These are phyloP conservation scores for Drosophila fungiperda DNA, from an alignment of 2,888 invertebrate species.

Conservation along the genomic window DNA sequence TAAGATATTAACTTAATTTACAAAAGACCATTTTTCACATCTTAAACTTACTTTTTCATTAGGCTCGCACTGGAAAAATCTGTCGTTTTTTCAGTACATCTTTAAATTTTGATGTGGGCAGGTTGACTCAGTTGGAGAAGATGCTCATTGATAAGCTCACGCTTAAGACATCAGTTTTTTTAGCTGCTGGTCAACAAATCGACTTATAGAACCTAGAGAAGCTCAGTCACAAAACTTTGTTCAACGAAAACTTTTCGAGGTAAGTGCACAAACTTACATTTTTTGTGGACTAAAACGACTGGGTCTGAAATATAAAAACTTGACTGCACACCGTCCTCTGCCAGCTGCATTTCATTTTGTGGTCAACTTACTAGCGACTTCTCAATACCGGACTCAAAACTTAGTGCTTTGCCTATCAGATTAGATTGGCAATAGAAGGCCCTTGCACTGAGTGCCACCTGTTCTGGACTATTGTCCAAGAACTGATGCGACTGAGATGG, in stretches of 20 bases:
- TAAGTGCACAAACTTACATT: slow-evolving; percentile 71
- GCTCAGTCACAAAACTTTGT: slow-evolving; percentile 59
- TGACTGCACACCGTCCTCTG: slow-evolving; percentile 31
- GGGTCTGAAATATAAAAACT: slow-evolving; percentile 47
- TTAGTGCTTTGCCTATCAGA: slow-evolving; percentile 64
- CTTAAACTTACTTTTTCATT: neutral
- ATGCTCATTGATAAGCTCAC: neutral
- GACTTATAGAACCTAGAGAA: slow-evolving; percentile 58
- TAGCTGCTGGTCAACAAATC: slow-evolving; percentile 58
- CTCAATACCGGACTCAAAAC: slow-evolving; percentile 68
- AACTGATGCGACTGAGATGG: slow-evolving; percentile 33
- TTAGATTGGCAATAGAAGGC: slow-evolving; percentile 67
- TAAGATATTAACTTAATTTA: neutral
- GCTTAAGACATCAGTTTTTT: slow-evolving; percentile 22
- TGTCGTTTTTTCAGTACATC: neutral
- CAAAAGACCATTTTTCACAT: neutral
- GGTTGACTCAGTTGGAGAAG: neutral
- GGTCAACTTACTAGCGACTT: slow-evolving; percentile 79
- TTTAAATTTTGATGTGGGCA: neutral
- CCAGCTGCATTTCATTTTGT: slow-evolving; percentile 46
- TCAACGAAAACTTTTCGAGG: slow-evolving; percentile 57
- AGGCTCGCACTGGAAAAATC: neutral
- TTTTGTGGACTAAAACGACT: slow-evolving; percentile 37
- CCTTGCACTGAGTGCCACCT: slow-evolving; percentile 16
- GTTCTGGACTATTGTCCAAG: slow-evolving; percentile 45